phyloP scores from a whole-genome alignment of 2,888 invertebrate species.

The Melolontha melolontha region DNA sequence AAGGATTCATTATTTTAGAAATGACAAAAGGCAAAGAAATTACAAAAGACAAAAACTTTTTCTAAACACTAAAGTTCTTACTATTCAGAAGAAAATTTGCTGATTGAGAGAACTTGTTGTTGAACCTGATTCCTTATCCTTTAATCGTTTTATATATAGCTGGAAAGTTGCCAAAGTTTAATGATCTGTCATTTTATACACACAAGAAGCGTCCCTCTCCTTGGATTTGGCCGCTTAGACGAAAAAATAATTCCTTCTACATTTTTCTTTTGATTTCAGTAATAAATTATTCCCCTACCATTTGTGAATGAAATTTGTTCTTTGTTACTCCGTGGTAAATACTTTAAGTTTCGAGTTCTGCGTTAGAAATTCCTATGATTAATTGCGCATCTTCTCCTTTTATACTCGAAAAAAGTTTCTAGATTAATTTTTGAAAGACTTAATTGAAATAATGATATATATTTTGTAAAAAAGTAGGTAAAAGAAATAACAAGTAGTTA shows the following conservation, averaged over 20 bases:
- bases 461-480: too few relatives aligned
- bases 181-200: slow-evolving; percentile 20
- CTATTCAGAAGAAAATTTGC: not conserved
- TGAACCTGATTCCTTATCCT: not conserved
- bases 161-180: slow-evolving; percentile 26
- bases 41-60: not conserved
- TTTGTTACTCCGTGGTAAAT: too few relatives aligned
- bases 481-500: too few relatives aligned
- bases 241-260: slow-evolving; percentile 2
- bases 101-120: slow-evolving; percentile 10
- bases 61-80: slow-evolving; percentile 14
- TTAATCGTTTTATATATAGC: slow-evolving; percentile 14
- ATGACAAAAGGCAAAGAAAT: not conserved
- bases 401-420: too few relatives aligned
- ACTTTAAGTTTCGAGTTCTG: too few relatives aligned
- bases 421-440: too few relatives aligned
- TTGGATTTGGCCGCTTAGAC: slow-evolving; percentile 7
- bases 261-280: not conserved
- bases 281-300: slow-evolving; percentile 6
- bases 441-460: too few relatives aligned
- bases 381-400: too few relatives aligned
- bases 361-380: too few relatives aligned
- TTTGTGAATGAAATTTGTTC: too few relatives aligned
- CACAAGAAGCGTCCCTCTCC: not conserved
- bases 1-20: too few relatives aligned